A percentile compares a stretch with the other conserved stretches of the same genome.
Conservation (phyloP, 2,888 invertebrate genomes). For the Andrena haemorrhoa region DNA sequence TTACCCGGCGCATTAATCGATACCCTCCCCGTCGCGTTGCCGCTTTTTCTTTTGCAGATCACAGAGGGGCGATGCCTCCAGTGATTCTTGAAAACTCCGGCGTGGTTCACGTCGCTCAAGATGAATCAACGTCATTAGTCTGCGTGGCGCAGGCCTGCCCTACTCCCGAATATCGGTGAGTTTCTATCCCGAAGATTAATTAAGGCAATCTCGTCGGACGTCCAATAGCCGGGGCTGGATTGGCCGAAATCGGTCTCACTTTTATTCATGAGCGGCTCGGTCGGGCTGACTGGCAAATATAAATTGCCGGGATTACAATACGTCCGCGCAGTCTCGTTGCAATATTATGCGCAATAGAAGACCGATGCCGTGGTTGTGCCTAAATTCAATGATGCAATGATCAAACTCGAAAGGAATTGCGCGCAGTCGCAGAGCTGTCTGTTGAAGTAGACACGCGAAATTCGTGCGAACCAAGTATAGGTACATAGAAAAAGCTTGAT, state of each 20-base stretch:
- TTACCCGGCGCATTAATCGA: constrained; percentile 24
- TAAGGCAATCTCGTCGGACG: constrained; percentile 22
- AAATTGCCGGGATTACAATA: constrained; percentile 19
- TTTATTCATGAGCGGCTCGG: constrained; percentile 1
- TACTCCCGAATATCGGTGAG: constrained; percentile 91
- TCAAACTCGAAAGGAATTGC: too few relatives aligned
- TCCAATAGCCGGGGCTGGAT: constrained; percentile 6
- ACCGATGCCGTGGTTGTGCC: constrained; percentile 7
- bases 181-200: constrained; percentile 53
- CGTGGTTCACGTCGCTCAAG: constrained; percentile 90
- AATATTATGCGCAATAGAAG: constrained; percentile 25
- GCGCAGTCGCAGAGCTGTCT: too few relatives aligned
- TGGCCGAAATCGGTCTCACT: not conserved
- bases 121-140: constrained; percentile 90
- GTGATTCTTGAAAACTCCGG: constrained; percentile 90
- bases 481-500: constrained; percentile 1
- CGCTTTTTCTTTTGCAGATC: constrained; percentile 86
- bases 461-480: not conserved
- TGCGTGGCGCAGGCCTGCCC: constrained; percentile 93
- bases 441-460: too few relatives aligned
- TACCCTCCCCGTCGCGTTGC: not conserved
- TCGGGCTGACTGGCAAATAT: not conserved
- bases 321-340: not conserved
- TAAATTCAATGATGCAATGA: constrained; percentile 4
- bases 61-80: constrained; percentile 90